phyloP scores from a whole-genome alignment of 2,797 vertebrate species.

The Hipposideros larvatus region DNA sequence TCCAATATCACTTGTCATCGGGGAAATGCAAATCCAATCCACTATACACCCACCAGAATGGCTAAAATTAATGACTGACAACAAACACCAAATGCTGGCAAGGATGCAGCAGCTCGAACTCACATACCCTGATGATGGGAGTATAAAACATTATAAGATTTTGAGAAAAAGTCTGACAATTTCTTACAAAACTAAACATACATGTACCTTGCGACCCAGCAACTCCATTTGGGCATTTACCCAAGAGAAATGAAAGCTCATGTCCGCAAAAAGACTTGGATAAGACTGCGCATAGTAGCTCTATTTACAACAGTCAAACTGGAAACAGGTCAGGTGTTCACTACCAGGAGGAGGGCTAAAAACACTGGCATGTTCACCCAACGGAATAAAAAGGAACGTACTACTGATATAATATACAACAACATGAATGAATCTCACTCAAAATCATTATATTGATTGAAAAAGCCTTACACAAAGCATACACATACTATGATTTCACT shows the following conservation, averaged over 20 bases:
- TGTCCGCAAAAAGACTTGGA: background rate
- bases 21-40: background rate
- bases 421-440: background rate
- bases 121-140: background rate
- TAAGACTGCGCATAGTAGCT: background rate
- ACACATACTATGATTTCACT: background rate
- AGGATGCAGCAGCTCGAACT: background rate
- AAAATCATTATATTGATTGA: background rate
- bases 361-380: background rate
- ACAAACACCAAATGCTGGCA: background rate
- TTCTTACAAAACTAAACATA: constrained; percentile 7
- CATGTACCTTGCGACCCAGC: background rate
- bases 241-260: background rate
- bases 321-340: background rate
- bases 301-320: background rate
- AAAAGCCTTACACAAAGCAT: background rate
- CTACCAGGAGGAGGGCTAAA: background rate
- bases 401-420: background rate
- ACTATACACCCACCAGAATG: background rate
- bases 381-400: background rate
- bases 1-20: background rate
- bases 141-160: background rate
- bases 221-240: background rate
- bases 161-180: background rate
- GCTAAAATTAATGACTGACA: background rate